A percentile compares a stretch with the other conserved stretches of the same genome.
Conservation (phyloP, 2,888 invertebrate species). For the Rhabditoides inermis region DNA sequence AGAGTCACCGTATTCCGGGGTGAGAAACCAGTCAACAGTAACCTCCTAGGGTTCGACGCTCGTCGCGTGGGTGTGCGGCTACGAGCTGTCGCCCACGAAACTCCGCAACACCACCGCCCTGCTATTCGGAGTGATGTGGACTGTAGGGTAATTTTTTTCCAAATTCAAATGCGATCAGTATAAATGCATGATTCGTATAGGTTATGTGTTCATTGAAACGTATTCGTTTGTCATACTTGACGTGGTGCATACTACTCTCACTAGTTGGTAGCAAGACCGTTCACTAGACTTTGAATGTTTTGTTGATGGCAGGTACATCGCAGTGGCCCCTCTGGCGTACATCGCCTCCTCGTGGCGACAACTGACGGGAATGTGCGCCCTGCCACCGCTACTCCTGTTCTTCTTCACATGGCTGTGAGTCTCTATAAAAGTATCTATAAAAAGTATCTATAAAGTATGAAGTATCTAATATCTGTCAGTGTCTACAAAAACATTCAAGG, state of each 20-base stretch:
- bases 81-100: not conserved
- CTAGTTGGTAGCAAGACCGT: too few relatives aligned
- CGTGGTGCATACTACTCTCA: too few relatives aligned
- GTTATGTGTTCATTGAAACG: too few relatives aligned
- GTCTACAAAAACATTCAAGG: not conserved
- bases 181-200: too few relatives aligned
- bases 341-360: not conserved
- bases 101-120: not conserved
- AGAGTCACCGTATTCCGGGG: not conserved
- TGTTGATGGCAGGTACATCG: not conserved
- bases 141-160: not conserved
- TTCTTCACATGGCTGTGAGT: not conserved
- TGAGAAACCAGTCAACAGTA: not conserved
- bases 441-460: too few relatives aligned
- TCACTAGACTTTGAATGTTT: too few relatives aligned
- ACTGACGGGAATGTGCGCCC: not conserved
- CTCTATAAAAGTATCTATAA: too few relatives aligned
- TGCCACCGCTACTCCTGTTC: not conserved
- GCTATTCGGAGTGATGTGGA: conserved; percentile 1
- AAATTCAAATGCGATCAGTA: too few relatives aligned
- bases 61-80: not conserved
- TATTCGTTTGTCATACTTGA: too few relatives aligned
- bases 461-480: not conserved
- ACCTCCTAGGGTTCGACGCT: not conserved
- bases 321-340: not conserved